phyloP scores from a whole-genome alignment of 2,888 invertebrate species.

The Mylabris sibirica region DNA sequence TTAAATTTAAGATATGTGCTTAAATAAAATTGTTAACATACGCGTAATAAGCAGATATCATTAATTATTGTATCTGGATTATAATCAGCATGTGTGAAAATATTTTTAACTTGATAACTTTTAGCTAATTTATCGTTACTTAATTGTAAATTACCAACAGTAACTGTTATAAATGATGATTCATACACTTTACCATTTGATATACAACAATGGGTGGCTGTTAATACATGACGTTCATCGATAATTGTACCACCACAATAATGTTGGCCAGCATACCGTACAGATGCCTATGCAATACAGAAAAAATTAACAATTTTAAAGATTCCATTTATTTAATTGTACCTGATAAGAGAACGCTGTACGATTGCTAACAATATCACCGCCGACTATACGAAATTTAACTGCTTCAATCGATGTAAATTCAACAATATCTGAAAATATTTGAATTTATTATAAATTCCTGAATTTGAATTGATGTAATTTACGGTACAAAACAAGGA shows the following conservation, averaged over 20 bases:
- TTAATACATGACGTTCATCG: constrained; percentile 23
- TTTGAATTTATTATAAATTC: no score
- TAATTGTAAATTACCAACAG: constrained; percentile 17
- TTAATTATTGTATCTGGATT: constrained; percentile 5
- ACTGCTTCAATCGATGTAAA: no score
- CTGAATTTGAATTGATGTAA: no score
- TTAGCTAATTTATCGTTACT: neutral
- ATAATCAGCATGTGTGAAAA: constrained; percentile 19
- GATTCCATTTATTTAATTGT: neutral
- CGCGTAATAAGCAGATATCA: constrained; percentile 26
- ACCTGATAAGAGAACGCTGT: neutral
- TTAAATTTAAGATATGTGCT: neutral
- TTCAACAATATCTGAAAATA: no score
- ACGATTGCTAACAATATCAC: no score
- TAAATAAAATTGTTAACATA: constrained; percentile 15
- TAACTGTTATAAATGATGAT: constrained; percentile 6
- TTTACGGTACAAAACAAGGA: neutral
- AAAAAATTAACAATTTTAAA: neutral
- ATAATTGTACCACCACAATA: constrained; percentile 29
- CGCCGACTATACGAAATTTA: no score
- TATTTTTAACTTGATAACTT: constrained; percentile 15
- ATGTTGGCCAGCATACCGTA: constrained; percentile 15
- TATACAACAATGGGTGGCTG: constrained; percentile 28
- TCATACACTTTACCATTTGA: constrained; percentile 9
- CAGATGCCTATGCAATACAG: constrained; percentile 6